Evolutionary conservation across 2,888 invertebrate genomes (phyloP).

Genomic region (Endomychus coccineus): DNA sequence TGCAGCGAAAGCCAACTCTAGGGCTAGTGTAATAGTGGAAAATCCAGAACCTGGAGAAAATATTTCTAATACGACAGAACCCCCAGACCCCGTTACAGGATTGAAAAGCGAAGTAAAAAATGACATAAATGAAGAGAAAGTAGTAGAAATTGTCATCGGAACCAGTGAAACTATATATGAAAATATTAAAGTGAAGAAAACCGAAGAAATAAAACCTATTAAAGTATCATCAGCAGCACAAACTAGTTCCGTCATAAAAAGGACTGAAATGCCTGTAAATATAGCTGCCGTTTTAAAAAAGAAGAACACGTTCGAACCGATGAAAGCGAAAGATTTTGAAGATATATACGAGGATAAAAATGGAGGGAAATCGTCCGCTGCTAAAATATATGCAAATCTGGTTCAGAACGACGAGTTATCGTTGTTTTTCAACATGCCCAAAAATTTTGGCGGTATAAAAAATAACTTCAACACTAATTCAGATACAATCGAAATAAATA

Average conservation of each 20-base stretch:
- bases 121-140: conserved; percentile 30
- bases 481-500: conserved; percentile 55
- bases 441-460: conserved; percentile 32
- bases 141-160: conserved; percentile 39
- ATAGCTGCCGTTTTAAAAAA: conserved; percentile 30
- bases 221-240: conserved; percentile 55
- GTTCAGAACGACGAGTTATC: conserved; percentile 37
- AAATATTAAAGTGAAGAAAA: conserved; percentile 42
- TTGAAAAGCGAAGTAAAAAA: conserved; percentile 16
- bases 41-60: conserved; percentile 32
- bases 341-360: conserved; percentile 43
- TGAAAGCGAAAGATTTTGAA: conserved; percentile 51
- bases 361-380: conserved; percentile 26
- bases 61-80: conserved; percentile 16
- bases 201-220: conserved; percentile 36
- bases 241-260: conserved; percentile 48
- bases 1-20: conserved; percentile 23
- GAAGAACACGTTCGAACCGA: conserved; percentile 44
- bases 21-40: conserved; percentile 38
- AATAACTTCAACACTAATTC: conserved; percentile 37
- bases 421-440: conserved; percentile 41
- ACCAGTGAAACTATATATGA: conserved; percentile 43
- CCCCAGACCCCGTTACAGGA: conserved; percentile 5
- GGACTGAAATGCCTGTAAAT: conserved; percentile 29
- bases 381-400: conserved; percentile 46